Evolutionary conservation across 2,888 invertebrate species (phyloP).

Genomic region (Hirtodrosophila cameraria): DNA sequence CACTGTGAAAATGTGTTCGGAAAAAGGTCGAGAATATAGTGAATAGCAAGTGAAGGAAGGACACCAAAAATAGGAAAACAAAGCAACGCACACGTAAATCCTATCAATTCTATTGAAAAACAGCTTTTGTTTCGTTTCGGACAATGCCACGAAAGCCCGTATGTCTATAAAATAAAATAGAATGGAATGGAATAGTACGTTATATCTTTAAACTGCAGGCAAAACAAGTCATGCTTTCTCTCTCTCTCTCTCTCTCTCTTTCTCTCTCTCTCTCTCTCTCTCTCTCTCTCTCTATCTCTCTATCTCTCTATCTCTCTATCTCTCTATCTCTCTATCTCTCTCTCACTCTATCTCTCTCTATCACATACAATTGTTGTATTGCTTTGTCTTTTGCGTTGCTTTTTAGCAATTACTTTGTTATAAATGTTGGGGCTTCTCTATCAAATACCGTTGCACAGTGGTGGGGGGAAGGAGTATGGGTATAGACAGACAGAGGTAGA

Average conservation of each 20-base stretch:
- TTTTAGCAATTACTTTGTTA: too few species aligned
- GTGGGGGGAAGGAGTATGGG: too few species aligned
- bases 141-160: conserved; percentile 6
- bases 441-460: too few species aligned
- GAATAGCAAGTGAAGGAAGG: too few species aligned
- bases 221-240: conserved; percentile 6
- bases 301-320: neutral
- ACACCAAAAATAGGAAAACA: conserved; percentile 1
- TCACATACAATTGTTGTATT: too few species aligned
- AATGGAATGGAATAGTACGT: conserved; percentile 29
- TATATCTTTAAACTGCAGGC: conserved; percentile 23
- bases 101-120: conserved; percentile 25
- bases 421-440: too few species aligned
- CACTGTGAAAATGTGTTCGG: too few species aligned
- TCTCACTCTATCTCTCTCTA: neutral
- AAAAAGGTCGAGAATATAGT: too few species aligned
- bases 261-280: neutral
- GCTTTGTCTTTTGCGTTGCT: too few species aligned
- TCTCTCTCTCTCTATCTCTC: too few species aligned
- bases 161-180: neutral
- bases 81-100: conserved; percentile 12
- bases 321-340: neutral
- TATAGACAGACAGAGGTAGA: too few species aligned
- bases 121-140: conserved; percentile 24
- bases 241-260: neutral